Percentiles rank a stretch among this genome's conserved stretches.
These are phyloP conservation scores for Melangyna quadrimaculata DNA, from an alignment of 2,888 invertebrate species.

Conservation along the genomic window DNA sequence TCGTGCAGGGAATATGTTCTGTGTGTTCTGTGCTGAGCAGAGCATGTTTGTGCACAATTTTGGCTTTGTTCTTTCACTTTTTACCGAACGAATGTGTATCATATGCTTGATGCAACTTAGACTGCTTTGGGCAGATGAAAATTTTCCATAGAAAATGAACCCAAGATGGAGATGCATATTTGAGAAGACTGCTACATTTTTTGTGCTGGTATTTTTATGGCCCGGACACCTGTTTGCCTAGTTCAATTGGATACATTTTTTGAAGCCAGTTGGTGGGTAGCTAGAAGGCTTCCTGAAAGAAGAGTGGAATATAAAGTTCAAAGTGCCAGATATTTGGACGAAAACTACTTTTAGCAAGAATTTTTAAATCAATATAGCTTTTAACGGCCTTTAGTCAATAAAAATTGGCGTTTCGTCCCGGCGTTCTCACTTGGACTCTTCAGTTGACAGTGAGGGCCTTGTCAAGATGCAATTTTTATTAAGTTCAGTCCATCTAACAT, in stretches of 20 bases:
- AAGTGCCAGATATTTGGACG: not conserved
- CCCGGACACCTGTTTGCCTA: slow-evolving; percentile 3
- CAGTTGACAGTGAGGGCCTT: no score
- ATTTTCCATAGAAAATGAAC: not conserved
- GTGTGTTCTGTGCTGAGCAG: not conserved
- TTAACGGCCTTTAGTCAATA: no score
- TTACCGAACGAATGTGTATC: slow-evolving; percentile 8
- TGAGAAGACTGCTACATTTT: slow-evolving; percentile 13
- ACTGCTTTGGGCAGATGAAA: not conserved
- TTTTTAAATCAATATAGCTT: no score
- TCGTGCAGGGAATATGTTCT: not conserved
- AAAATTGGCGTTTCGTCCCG: no score
- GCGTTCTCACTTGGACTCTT: no score
- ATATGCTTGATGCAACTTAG: not conserved
- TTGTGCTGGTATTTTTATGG: not conserved
- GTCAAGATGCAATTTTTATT: no score
- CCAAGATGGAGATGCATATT: slow-evolving; percentile 11
- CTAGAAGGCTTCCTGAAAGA: not conserved
- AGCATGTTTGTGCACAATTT: slow-evolving; percentile 20
- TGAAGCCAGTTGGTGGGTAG: not conserved
- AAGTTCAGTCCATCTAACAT: no score
- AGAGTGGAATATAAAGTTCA: not conserved
- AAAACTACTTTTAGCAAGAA: no score
- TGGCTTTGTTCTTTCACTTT: slow-evolving; percentile 40
- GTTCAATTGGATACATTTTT: not conserved